phyloP scores from a whole-genome alignment of 2,888 invertebrate species.

The Pardosa pseudoannulata region DNA sequence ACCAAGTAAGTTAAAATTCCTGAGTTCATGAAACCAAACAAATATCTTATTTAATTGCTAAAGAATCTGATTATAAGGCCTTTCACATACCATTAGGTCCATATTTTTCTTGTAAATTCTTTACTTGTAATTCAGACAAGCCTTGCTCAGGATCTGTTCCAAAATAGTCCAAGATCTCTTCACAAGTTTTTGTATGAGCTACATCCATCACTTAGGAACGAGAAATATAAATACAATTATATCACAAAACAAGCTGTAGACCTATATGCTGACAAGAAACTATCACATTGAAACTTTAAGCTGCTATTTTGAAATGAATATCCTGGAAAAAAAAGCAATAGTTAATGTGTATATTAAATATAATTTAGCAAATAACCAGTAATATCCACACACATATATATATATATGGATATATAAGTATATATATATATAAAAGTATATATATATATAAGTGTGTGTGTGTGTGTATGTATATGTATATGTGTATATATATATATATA shows the following conservation, averaged over 20 bases:
- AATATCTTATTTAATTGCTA: too few relatives aligned
- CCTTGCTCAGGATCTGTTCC: constrained; percentile 92
- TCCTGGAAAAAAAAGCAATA: neutral
- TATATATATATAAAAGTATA: too few relatives aligned
- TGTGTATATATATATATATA: too few relatives aligned
- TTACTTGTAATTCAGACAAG: constrained; percentile 92
- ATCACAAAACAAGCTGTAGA: constrained; percentile 7
- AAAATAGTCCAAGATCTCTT: constrained; percentile 93
- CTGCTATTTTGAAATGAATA: neutral
- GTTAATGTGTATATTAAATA: too few relatives aligned
- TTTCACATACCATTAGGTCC: constrained; percentile 99
- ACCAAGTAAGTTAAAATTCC: too few relatives aligned
- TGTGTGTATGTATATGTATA: too few relatives aligned
- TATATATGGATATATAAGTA: too few relatives aligned
- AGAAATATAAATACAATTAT: constrained; percentile 44
- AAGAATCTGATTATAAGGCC: too few relatives aligned
- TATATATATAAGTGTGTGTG: too few relatives aligned
- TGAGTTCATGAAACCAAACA: too few relatives aligned
- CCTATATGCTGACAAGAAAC: neutral
- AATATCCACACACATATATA: too few relatives aligned
- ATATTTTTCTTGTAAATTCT: constrained; percentile 97
- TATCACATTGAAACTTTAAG: neutral
- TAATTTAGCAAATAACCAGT: too few relatives aligned
- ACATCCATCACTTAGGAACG: constrained; percentile 85
- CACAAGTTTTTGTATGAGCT: constrained; percentile 92